Percentiles rank a stretch among this genome's conserved stretches.
Evolutionary conservation across 2,797 vertebrate species (phyloP).

Genomic region (Eurystomus glaucurus): DNA sequence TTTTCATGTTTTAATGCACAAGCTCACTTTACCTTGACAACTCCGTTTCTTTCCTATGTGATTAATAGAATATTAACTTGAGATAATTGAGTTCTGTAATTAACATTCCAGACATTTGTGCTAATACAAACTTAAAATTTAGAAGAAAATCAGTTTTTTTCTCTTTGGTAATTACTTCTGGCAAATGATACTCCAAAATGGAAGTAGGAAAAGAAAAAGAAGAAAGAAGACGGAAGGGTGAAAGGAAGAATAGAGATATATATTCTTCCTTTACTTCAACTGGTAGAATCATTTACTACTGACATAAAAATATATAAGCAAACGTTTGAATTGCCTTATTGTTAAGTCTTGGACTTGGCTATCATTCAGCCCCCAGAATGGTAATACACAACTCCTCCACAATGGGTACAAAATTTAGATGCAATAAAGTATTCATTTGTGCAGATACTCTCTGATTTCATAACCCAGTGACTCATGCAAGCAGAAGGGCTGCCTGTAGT

Average conservation of each 20-base stretch:
- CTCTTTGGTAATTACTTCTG: background rate
- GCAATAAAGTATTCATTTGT: background rate
- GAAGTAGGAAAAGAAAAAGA: background rate
- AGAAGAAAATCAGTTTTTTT: background rate
- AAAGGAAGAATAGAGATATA: background rate
- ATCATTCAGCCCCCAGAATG: background rate
- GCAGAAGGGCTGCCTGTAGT: background rate
- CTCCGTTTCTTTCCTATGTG: background rate
- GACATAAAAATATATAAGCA: background rate
- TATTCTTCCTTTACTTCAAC: background rate
- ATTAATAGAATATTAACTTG: constrained; percentile 28
- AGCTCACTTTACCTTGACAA: background rate
- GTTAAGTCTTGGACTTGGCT: background rate
- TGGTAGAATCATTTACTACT: background rate
- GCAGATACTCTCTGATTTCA: background rate
- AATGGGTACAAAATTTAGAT: background rate
- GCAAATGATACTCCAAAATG: background rate
- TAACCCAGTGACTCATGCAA: background rate
- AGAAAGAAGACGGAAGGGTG: fast-evolving
- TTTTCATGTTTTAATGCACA: background rate
- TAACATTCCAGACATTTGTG: constrained; percentile 9
- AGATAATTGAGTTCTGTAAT: constrained; percentile 42
- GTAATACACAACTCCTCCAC: background rate
- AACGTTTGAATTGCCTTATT: background rate
- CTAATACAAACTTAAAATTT: background rate